Evolutionary conservation across 92 coral and sea anemone species (phyloP), one percentile per base, ranked within the genome.

Genomic region (Epizoanthus fatuus): DNA sequence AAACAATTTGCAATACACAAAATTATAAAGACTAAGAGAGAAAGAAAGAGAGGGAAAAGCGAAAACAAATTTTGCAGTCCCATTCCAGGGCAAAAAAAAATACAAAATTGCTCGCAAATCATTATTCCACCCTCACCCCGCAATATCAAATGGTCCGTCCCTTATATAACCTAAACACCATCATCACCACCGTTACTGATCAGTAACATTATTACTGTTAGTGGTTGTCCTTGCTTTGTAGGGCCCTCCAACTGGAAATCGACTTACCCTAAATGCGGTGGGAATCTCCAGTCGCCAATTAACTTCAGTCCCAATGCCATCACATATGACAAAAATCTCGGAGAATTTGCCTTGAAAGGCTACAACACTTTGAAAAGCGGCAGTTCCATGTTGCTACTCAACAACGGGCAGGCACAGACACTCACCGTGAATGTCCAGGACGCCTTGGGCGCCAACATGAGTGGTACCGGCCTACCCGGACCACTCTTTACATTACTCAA

Each of bases 281-380:
- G 56, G 2, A 42, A 15, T 8, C 75, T 70, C 32, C 75, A 70
- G 53, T 70, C 75, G 1, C 75, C 75, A 40, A 70, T 70, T 49
- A n/a, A 70, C 56, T 70, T 42, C 75, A 44, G 45, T 54, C 17
- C 51, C 32, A 19, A 7, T 17, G 75, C 42, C 4, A 20, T 70
- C 35, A 40, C 57, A 19, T 70, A 40, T 12, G 53, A n/a, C 40
- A 25, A 70, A 32, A 25, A 29, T 7, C 75, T 70, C 7, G 75
- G 75, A 10, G 13, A 54, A 9, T n/a, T 70, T 7, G n/a, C 13
- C 15, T 39, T 70, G 75, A 56, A 20, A 0, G 79, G 53, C 54
- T 70, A 49, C 11, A 15, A 70, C 37, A 2, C 38, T 1, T 10
- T 35, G 35, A 5, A 53, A n/a, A 70, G 45, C 5, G 40, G 2